Percentiles rank a stretch among this genome's conserved stretches.
Conservation (phyloP, 37 sponge, comb jelly and placozoan species). For the Chondrilla cf. caribensis region DNA sequence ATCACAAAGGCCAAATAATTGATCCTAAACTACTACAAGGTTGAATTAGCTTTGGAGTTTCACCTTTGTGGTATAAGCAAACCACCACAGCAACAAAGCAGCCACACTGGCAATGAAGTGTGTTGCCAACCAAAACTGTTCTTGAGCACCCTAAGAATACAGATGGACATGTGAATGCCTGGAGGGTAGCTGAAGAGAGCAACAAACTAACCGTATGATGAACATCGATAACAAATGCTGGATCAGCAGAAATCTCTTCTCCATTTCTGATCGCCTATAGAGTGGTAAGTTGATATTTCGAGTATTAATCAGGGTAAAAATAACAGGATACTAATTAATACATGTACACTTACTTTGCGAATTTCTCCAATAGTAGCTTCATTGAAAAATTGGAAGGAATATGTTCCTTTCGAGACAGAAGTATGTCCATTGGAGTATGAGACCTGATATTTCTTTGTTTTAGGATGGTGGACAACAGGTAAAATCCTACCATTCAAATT, state of each 20-base stretch:
- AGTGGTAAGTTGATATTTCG: not conserved
- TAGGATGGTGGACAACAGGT: constrained; percentile 36
- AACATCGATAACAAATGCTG: constrained; percentile 49
- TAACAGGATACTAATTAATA: not conserved
- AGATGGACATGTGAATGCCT: not conserved
- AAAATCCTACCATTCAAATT: constrained; percentile 24
- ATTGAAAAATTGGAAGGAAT: constrained; percentile 62
- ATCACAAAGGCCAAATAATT: no score
- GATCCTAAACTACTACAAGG: no score
- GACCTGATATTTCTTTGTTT: constrained; percentile 65
- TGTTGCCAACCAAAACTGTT: constrained; percentile 44
- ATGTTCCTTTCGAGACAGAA: constrained; percentile 22
- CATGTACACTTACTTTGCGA: constrained; percentile 66
- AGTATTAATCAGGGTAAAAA: not conserved
- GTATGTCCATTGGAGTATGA: not conserved
- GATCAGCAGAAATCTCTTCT: constrained; percentile 43
- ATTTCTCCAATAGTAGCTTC: constrained; percentile 53
- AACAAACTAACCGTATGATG: constrained; percentile 48
- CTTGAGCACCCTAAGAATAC: constrained; percentile 32
- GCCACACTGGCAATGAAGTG: constrained; percentile 67
- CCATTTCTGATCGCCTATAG: constrained; percentile 54
- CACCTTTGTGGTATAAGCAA: constrained; percentile 69
- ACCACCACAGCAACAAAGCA: constrained; percentile 70
- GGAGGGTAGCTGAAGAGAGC: no score
- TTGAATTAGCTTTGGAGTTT: constrained; percentile 56